A percentile compares a stretch with the other conserved stretches of the same genome.
These are phyloP conservation scores for Ophraella communa DNA, from an alignment of 2,888 invertebrate species.

Conservation along the genomic window DNA sequence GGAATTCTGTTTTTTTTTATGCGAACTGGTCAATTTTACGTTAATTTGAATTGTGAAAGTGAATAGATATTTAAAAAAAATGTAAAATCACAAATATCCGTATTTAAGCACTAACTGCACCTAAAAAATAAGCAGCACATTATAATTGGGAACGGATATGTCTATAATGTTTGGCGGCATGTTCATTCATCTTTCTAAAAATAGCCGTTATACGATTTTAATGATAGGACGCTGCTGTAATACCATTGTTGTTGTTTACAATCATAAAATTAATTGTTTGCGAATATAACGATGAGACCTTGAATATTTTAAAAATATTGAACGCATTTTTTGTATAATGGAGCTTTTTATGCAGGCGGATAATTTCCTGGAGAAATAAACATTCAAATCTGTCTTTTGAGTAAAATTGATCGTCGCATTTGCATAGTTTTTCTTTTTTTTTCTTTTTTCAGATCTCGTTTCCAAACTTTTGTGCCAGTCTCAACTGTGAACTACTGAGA, in stretches of 20 bases:
- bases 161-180: neutral
- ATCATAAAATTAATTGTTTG: constrained; percentile 11
- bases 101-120: too few relatives aligned
- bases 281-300: neutral
- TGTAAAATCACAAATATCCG: too few relatives aligned
- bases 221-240: neutral
- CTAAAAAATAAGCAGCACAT: neutral
- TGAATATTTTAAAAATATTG: neutral
- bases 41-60: too few relatives aligned
- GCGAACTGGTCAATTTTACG: too few relatives aligned
- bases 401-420: too few relatives aligned
- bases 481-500: too few relatives aligned
- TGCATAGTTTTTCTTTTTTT: too few relatives aligned
- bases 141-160: neutral
- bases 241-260: constrained; percentile 16
- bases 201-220: neutral
- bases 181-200: constrained; percentile 6
- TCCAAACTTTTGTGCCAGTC: too few relatives aligned
- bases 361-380: neutral
- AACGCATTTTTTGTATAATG: neutral
- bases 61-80: too few relatives aligned
- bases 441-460: too few relatives aligned
- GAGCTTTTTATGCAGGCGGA: neutral
- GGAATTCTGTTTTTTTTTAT: too few relatives aligned
- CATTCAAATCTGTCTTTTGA: too few relatives aligned